Percentiles rank a stretch among this genome's conserved stretches.
phyloP scores from a whole-genome alignment of 1,140 invertebrate genomes.

The Chymomyza costata region DNA sequence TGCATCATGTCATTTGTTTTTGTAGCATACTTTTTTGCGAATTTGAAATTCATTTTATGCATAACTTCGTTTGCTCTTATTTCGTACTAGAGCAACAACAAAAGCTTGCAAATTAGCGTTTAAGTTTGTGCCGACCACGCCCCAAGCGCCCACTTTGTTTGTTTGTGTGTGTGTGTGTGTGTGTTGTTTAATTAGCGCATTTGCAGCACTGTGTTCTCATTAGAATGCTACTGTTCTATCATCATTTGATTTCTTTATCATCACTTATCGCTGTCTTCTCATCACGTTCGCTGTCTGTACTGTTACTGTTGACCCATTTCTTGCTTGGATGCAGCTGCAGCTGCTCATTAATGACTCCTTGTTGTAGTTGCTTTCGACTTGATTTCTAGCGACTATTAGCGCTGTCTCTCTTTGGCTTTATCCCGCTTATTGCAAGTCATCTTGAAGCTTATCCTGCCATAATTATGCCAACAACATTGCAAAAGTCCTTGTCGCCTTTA shows the following conservation, averaged over 20 bases:
- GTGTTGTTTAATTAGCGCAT: too few relatives aligned
- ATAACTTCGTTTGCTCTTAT: constrained; percentile 38
- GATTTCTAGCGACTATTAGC: constrained; percentile 11
- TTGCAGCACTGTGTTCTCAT: constrained; percentile 60
- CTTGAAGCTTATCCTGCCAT: not conserved
- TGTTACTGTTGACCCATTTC: constrained; percentile 39
- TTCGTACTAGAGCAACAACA: too few relatives aligned
- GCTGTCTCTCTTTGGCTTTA: too few relatives aligned
- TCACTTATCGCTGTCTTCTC: not conserved
- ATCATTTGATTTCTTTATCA: constrained; percentile 7
- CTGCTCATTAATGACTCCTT: constrained; percentile 65
- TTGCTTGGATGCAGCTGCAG: constrained; percentile 35
- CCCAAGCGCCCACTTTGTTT: not conserved
- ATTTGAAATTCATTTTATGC: constrained; percentile 54
- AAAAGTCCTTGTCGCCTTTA: not conserved
- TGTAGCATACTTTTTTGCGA: constrained; percentile 52
- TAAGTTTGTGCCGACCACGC: too few relatives aligned
- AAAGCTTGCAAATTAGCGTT: too few relatives aligned
- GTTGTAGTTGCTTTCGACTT: constrained; percentile 15
- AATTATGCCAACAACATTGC: too few relatives aligned
- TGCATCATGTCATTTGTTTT: constrained; percentile 57
- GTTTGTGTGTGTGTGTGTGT: constrained; percentile 3
- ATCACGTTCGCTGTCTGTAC: not conserved
- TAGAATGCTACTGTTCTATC: constrained; percentile 58
- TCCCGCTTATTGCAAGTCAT: not conserved